Base-by-base conservation (phyloP, 2,113 vertebrate species). In the Castor canadensis region DNA sequence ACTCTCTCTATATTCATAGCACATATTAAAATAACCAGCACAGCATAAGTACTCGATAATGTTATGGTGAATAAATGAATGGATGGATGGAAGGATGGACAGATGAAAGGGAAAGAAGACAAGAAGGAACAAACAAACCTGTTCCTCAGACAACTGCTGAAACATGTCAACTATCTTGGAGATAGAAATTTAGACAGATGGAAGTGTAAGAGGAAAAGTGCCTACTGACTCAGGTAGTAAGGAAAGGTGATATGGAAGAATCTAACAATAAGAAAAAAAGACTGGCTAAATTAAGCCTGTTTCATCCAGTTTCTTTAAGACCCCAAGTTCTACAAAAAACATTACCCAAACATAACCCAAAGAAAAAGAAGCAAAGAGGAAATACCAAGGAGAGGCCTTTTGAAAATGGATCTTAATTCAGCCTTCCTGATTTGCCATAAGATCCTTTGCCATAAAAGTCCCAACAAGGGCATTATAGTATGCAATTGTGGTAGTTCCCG, bases 291-390 rank as follows among this genome's bases (percentile, higher is more conserved):
- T 75, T 75, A 72, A 90, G 90, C 47, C 56, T 88, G 20, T 20
- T 96, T 91, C n/a, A 92, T 45, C 56, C 62, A 80, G 67, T 93
- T 62, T 77, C 91, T 93, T 93, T 73, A 82, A 0, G 9, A 49
- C 22, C 82, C 67, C 58, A 91, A 71, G 43, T 75, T 94, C 93
- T 91, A 95, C 38, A 54, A 3, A 91, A 49, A 94, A 89, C 30
- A 0, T 56, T 97, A 90, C 5, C 87, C 60, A 96, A 95, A 96
- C 77, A 92, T 80, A 95, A 83, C 64, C 75, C 54, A 54, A 95
- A 96, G 89, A 91, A 80, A 94, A 97, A 93, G 93, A 88, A 87
- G 72, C 35, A 77, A 97, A 97, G 38, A 94, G 93, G 92, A 97
- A 96, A 97, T 96, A 87, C 96, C 88, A 95, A 81, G 0, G 4